Conservation (phyloP, 35 echinoderm and acorn worm genomes). For the Ophioderma brevispina region DNA sequence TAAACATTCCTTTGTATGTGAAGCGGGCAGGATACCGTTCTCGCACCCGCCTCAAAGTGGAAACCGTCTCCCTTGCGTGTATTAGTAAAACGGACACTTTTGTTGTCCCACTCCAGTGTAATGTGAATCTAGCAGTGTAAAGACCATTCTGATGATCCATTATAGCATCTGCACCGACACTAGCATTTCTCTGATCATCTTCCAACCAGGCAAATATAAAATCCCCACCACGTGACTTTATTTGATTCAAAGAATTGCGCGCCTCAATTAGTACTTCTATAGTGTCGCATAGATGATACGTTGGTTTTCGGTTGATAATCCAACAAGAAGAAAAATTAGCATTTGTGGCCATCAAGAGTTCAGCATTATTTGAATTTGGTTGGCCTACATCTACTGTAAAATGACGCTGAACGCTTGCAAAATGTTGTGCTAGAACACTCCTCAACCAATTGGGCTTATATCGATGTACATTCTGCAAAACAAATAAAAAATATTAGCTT, state of each 20-base stretch:
- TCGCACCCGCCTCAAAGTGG: neutral
- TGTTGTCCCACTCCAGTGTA: constrained; percentile 17
- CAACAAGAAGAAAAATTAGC: neutral
- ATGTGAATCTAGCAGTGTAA: constrained; percentile 2
- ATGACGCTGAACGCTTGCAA: neutral
- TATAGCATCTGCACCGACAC: constrained; percentile 1
- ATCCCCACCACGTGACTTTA: constrained; percentile 27
- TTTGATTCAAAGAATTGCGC: neutral
- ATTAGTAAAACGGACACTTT: constrained; percentile 11
- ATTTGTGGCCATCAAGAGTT: neutral
- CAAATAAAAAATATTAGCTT: neutral
- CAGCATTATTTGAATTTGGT: neutral
- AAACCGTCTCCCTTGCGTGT: neutral
- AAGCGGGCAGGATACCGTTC: neutral
- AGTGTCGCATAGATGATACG: constrained; percentile 3
- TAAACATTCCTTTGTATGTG: constrained; percentile 18
- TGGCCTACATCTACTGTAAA: neutral
- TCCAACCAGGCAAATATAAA: constrained; percentile 13
- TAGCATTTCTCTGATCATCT: neutral
- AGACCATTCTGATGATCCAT: constrained; percentile 20
- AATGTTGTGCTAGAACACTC: neutral
- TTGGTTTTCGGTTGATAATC: neutral
- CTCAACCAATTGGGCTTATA: neutral
- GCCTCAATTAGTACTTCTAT: constrained; percentile 34
- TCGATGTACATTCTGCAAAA: neutral